Conservation (phyloP, 1,140 invertebrate species). For the Calosoma granatense region DNA sequence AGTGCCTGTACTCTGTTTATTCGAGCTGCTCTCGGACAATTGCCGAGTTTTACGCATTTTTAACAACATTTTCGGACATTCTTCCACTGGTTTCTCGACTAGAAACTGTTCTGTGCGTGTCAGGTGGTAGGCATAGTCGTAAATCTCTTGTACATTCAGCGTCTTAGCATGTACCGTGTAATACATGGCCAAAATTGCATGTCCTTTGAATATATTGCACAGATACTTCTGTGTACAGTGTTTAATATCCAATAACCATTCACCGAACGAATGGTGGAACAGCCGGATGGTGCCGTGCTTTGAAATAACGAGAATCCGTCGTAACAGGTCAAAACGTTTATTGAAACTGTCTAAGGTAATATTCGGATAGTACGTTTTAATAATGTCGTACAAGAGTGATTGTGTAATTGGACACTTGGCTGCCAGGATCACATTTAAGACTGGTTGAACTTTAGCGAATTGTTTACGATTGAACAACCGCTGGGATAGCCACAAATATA, state of each 20-base stretch:
- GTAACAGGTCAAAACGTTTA: constrained; percentile 66
- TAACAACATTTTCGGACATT: constrained; percentile 25
- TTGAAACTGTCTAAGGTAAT: constrained; percentile 79
- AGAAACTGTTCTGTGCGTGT: constrained; percentile 42
- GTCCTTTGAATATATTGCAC: constrained; percentile 76
- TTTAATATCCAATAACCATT: constrained; percentile 92
- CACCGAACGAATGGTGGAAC: constrained; percentile 86
- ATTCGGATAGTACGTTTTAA: constrained; percentile 68
- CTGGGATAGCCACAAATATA: constrained; percentile 93
- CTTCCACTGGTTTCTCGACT: constrained; percentile 28
- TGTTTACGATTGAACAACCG: constrained; percentile 81
- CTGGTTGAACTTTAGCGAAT: constrained; percentile 73
- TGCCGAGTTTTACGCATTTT: constrained; percentile 17
- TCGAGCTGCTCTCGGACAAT: constrained; percentile 6
- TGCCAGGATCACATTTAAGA: constrained; percentile 81
- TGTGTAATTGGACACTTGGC: constrained; percentile 74
- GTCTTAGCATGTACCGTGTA: constrained; percentile 40
- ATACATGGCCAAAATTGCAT: constrained; percentile 80
- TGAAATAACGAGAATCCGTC: constrained; percentile 54
- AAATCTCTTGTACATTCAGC: constrained; percentile 39
- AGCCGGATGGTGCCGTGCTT: constrained; percentile 58
- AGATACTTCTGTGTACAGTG: constrained; percentile 92
- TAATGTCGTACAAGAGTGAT: constrained; percentile 68
- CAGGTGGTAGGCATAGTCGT: constrained; percentile 45
- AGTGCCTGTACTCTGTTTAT: constrained; percentile 17